Evolutionary conservation across 2,888 invertebrate genomes (phyloP), one percentile per base, ranked within the genome.

Genomic region (Mystacides longicornis): DNA sequence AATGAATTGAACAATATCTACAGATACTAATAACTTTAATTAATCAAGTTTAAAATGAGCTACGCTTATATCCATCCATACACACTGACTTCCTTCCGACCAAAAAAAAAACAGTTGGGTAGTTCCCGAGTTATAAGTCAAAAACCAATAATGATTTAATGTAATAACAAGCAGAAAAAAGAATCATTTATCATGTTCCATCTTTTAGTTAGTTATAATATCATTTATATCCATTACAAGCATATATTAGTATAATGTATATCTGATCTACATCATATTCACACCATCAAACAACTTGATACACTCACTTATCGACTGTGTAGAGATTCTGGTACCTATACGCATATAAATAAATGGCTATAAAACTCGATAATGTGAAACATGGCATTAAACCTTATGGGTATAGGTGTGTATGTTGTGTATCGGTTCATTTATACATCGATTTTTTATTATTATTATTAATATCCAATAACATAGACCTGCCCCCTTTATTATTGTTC

Each of bases 401-500:
- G n/a, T n/a, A n/a, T n/a, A n/a, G n/a, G n/a, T n/a, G n/a, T n/a
- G n/a, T n/a, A n/a, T n/a, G n/a, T n/a, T n/a, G n/a, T 37, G 16
- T 16, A 37, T 37, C 37, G 37, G 14, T 37, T 37, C 37, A 37
- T 37, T 37, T 37, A 14, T 37, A 37, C 37, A 37, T 37, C 16
- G 14, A 16, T 14, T 37, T 27, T 37, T 37, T n/a, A n/a, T n/a
- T n/a, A n/a, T n/a, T n/a, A n/a, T 37, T 37, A 37, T 37, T 37
- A 37, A 37, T 37, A 37, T 37, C 37, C 37, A 37, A 37, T 37
- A 37, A 37, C 37, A 37, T 16, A 37, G 37, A 37, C 37, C 37
- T 37, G 37, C 37, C 37, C 37, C 37, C 37, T 37, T 37, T 37
- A 37, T 37, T 37, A 37, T 37, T 37, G 37, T 37, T 37, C 37